Evolutionary conservation across 2,888 invertebrate species (phyloP).

Genomic region (Mechanitis mazaeus): DNA sequence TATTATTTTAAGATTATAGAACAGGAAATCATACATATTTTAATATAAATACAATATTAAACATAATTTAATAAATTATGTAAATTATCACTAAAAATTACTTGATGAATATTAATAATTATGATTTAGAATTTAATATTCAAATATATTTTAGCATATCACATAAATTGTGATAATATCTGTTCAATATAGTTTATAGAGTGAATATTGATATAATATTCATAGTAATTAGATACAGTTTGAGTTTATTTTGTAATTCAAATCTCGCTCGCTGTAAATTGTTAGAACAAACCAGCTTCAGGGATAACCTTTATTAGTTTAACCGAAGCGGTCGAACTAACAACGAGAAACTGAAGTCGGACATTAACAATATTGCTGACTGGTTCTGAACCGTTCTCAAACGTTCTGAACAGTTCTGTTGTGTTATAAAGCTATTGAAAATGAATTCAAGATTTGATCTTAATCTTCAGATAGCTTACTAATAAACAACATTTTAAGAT

Average conservation of each 20-base stretch:
- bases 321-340: constrained; percentile 48
- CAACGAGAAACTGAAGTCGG: constrained; percentile 41
- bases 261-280: constrained; percentile 15
- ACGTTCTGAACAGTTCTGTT: neutral
- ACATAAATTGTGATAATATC: no score
- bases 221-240: neutral
- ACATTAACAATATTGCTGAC: constrained; percentile 27
- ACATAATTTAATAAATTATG: no score
- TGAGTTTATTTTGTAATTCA: neutral
- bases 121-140: no score
- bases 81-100: no score
- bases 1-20: no score
- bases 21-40: no score
- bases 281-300: constrained; percentile 22
- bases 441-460: neutral
- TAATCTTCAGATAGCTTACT: neutral
- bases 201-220: no score
- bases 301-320: constrained; percentile 57
- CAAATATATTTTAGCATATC: no score
- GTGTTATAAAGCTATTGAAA: neutral
- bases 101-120: no score
- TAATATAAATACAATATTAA: no score
- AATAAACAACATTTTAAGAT: neutral
- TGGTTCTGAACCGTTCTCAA: neutral
- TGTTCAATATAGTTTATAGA: no score